Evolutionary conservation across 2,113 vertebrate species (phyloP).

Genomic region (Chrysochloris asiatica): DNA sequence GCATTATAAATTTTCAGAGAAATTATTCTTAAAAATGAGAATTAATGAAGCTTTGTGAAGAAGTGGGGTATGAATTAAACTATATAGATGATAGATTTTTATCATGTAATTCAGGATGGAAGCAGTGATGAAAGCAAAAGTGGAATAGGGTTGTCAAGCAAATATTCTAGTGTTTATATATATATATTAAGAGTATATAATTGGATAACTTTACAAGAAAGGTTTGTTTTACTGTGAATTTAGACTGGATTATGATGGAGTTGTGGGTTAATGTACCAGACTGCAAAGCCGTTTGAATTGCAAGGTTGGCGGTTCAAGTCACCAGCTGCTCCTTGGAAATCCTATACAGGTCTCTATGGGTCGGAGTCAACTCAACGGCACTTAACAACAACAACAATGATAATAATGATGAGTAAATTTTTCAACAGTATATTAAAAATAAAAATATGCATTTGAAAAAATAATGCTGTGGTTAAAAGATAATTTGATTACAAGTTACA

Average conservation of each 20-base stretch:
- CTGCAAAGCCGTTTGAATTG: too few relatives aligned
- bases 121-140: not conserved
- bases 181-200: too few relatives aligned
- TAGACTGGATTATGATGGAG: too few relatives aligned
- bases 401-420: not conserved
- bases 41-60: not conserved
- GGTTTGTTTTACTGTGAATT: too few relatives aligned
- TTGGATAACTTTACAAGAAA: too few relatives aligned
- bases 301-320: too few relatives aligned
- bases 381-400: too few relatives aligned
- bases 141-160: not conserved
- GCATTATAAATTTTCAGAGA: conserved; percentile 26
- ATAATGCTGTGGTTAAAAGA: conserved; percentile 27
- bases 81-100: not conserved
- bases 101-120: not conserved
- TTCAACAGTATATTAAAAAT: not conserved
- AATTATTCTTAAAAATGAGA: not conserved
- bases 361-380: too few relatives aligned
- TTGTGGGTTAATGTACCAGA: too few relatives aligned
- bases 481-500: conserved; percentile 70
- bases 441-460: conserved; percentile 35
- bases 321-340: too few relatives aligned
- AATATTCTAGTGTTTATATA: not conserved
- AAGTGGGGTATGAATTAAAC: not conserved
- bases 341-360: too few relatives aligned